Evolutionary conservation across 1,140 invertebrate species (phyloP).

Genomic region (Formica exsecta): DNA sequence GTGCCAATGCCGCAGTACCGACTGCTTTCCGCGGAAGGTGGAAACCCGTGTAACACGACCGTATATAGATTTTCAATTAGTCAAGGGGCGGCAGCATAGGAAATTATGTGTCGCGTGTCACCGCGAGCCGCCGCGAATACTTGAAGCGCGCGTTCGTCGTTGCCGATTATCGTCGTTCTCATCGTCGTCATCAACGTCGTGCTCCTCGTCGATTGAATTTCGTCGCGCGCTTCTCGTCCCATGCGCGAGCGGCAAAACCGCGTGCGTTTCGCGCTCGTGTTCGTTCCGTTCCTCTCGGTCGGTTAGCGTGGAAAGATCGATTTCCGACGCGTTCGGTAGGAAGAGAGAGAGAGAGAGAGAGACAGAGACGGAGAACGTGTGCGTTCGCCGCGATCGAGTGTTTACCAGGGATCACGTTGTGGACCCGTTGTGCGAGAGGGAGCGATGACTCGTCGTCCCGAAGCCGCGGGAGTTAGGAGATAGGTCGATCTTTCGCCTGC

Average conservation of each 20-base stretch:
- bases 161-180: not conserved
- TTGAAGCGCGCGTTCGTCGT: constrained; percentile 35
- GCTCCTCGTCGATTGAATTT: not conserved
- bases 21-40: constrained; percentile 63
- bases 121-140: constrained; percentile 59
- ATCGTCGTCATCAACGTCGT: not conserved
- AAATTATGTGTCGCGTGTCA: constrained; percentile 68
- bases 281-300: not conserved
- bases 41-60: constrained; percentile 62
- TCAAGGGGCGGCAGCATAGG: constrained; percentile 61
- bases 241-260: constrained; percentile 28
- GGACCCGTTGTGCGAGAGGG: not conserved
- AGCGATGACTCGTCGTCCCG: constrained; percentile 14
- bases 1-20: constrained; percentile 74
- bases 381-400: constrained; percentile 9
- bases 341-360: not conserved
- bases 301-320: constrained; percentile 40
- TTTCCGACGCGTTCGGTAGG: not conserved
- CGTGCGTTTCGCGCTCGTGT: constrained; percentile 35
- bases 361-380: not conserved
- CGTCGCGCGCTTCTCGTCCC: not conserved
- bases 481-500: constrained; percentile 54
- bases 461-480: constrained; percentile 9
- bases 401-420: constrained; percentile 49
- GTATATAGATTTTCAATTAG: constrained; percentile 78